These are phyloP conservation scores for Ciconia stormi DNA, from an alignment of 2,113 vertebrate species.

Conservation along the genomic window DNA sequence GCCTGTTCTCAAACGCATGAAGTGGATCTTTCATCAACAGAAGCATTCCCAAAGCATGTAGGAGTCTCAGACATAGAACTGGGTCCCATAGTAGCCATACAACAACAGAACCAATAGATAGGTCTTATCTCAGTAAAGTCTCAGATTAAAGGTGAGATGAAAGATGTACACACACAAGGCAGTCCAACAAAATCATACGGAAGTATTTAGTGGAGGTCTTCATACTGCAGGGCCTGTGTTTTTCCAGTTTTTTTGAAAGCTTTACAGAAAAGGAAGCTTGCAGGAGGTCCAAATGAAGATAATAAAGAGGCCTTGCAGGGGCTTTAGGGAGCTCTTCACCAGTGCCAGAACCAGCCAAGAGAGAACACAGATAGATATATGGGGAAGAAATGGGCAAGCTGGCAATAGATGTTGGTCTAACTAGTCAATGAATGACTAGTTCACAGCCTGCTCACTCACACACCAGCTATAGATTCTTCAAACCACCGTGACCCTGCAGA, in stretches of 20 bases:
- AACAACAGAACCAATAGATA: neutral
- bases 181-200: neutral
- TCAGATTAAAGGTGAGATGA: neutral
- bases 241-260: neutral
- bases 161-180: neutral
- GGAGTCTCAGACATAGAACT: neutral
- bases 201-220: neutral
- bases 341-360: neutral
- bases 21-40: neutral
- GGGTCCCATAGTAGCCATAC: neutral
- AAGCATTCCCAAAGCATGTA: neutral
- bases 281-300: neutral
- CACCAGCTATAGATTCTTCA: neutral
- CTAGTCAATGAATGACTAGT: neutral
- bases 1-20: neutral
- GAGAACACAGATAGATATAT: neutral
- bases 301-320: neutral
- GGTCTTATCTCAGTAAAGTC: neutral
- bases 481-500: neutral
- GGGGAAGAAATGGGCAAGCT: neutral
- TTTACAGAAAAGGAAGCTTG: neutral
- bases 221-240: neutral
- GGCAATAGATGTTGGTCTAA: neutral
- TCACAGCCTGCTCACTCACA: neutral
- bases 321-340: neutral